phyloP scores from a whole-genome alignment of 2,797 vertebrate genomes.

The Onychomys leucogaster region DNA sequence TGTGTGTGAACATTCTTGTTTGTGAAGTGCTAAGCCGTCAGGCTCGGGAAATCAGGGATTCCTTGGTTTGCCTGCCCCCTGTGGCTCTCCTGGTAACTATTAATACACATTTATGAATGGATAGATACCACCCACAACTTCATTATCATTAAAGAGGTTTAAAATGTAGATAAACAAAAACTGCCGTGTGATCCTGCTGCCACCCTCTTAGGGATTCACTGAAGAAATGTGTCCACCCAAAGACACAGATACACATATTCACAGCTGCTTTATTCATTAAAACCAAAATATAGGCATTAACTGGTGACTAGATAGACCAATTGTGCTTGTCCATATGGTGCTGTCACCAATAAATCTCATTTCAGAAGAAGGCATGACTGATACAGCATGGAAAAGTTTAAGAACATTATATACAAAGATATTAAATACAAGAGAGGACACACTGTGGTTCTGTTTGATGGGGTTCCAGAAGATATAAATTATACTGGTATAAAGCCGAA shows the following conservation, averaged over 20 bases:
- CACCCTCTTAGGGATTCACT: neutral
- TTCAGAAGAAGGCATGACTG: neutral
- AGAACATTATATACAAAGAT: neutral
- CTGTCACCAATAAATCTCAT: neutral
- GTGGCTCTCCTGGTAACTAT: neutral
- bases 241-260: neutral
- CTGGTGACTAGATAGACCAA: neutral
- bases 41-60: neutral
- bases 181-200: no score
- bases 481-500: neutral
- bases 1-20: rapidly evolving
- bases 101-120: neutral
- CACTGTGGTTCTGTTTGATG: neutral
- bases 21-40: neutral
- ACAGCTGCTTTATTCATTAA: neutral
- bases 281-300: neutral
- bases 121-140: neutral
- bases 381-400: neutral
- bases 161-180: neutral
- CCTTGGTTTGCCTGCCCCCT: neutral
- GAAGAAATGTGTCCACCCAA: neutral
- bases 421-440: neutral
- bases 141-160: neutral
- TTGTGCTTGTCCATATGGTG: neutral
- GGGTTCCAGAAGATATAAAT: neutral